Evolutionary conservation across 2,113 vertebrate genomes (phyloP), one percentile per base, ranked within the genome.

Genomic region (Sylvilagus bachmani): DNA sequence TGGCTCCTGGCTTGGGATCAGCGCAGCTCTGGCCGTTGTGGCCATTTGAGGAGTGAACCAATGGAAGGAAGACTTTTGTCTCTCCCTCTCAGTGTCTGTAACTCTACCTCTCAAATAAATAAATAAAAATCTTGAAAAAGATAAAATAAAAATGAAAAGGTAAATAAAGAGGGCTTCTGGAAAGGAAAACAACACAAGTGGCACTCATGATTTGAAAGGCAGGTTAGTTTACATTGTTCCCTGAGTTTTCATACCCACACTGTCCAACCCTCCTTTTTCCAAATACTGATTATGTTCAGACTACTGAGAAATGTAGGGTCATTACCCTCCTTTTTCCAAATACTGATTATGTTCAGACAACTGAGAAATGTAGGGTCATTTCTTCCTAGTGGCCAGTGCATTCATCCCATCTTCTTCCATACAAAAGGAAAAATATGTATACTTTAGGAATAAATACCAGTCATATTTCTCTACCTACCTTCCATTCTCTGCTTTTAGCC

Each of bases 361-460:
- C 5, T 36, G 16, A n/a, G 29, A 24, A 88, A 44, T 49, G n/a
- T 70, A 27, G 66, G 10, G 25, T 61, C 29, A 22, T 64, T 67
- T 89, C 79, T 62, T 22, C 84, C 44, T 31, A 36, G 14, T 70
- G 53, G 62, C 27, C 51, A 78, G 31, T 82, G 36, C 27, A 21
- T 25, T 79, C 64, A 66, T 91, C 36, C 51, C 31, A 36, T 83
- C 88, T 89, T 55, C 25, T 70, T 86, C 79, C 82, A 77, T 69
- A 3, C 11, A 77, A 93, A 88, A 58, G 21, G 83, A 94, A 83
- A 14, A 11, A 33, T 1, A 2, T 44, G 38, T 44, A 5, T 36
- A 22, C 21, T 94, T 94, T 31, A 92, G 67, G 62, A 93, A 66
- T 61, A 79, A 36, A 70, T 66, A 13, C 11, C 24, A 84, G 38